Evolutionary conservation across 2,113 vertebrate species (phyloP), one percentile per base, ranked within the genome.

Genomic region (Cryptotis parvus): DNA sequence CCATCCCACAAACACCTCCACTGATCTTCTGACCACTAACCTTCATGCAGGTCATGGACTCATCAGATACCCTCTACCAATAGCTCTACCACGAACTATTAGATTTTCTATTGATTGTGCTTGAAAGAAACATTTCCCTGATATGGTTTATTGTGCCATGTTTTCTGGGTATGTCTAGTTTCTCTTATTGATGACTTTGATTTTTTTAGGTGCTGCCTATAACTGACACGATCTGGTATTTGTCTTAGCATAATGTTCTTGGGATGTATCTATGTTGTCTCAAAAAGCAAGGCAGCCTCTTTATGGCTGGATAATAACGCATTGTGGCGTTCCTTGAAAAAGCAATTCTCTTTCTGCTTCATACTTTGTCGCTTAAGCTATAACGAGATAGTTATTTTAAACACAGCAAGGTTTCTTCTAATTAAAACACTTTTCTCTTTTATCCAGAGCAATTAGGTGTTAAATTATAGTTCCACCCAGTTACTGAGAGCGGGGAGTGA

Each of bases 371-470:
- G 37, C 26, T 10, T 58, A 33, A 86, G 61, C 39, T 61, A 27
- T 31, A 61, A 35, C 29, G 22, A 75, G 45, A 74, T 76, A 16
- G 15, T 63, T 92, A 92, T 81, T 81, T 85, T 43, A 89, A 89
- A 37, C 37, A 61, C 58, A 63, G 33, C 12, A 89, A 74, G 41
- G 9, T 41, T 41, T 39, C n/a, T 85, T 61, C 31, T 92, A 16
- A 63, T 86, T 74, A 43, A 65, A 92, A 70, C 4, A 18, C 2
- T 63, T 12, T n/a, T 74, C 55, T 41, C 10, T 11, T 74, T 94
- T 81, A 31, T 6, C 20, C 33, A 55, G 20, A 69, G 45, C 39
- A 85, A 76, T 49, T 33, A 85, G 9, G 41, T 33, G 74, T 69
- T 74, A 61, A 15, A 49, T 61, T 52, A 43, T 9, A 52, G 15